Evolutionary conservation across 2,113 vertebrate genomes (phyloP), one percentile per base, ranked within the genome.

Genomic region (Aplodontia rufa): DNA sequence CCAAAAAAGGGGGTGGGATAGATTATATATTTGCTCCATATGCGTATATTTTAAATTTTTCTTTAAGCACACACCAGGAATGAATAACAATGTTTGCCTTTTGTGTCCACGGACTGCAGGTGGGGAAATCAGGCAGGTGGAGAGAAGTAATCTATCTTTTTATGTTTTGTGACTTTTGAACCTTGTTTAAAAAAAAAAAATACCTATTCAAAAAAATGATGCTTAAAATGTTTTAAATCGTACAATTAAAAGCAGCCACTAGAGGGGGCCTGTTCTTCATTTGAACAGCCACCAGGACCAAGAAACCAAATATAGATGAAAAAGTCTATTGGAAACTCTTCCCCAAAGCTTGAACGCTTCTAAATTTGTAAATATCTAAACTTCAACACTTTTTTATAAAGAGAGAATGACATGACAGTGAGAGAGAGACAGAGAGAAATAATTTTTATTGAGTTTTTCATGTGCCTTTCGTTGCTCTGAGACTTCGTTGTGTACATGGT

Each of bases 191-290:
- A 16, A 72, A 78, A 79, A 90, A 75, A 16, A 72, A 78, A 78
- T 14, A 60, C 37, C 47, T 13, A 32, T 35, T 47, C 10, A 32
- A n/a, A 51, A 40, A 40, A 85, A 51, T 40, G 14, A 82, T 17
- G 12, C 45, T 81, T 62, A 17, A 51, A 86, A 80, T 6, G 68
- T 51, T 87, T 91, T 83, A n/a, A 91, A 51, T 55, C 45, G 24
- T 66, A 40, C 14, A 58, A 30, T 79, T 85, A 69, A 86, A 87
- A 87, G 40, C 17, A 58, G 37, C 95, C 96, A 96, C 93, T 79
- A 97, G 94, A 47, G 95, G 96, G 95, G 8, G 35, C 86, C 14
- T 74, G 55, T 14, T 93, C 94, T 37, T 88, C 94, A 71, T 37
- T 40, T 76, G 87, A 92, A 68, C 40, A 35, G 51, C 5, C 51